phyloP scores from a whole-genome alignment of 2,797 vertebrate species.

The Gymnothorax reevesii region DNA sequence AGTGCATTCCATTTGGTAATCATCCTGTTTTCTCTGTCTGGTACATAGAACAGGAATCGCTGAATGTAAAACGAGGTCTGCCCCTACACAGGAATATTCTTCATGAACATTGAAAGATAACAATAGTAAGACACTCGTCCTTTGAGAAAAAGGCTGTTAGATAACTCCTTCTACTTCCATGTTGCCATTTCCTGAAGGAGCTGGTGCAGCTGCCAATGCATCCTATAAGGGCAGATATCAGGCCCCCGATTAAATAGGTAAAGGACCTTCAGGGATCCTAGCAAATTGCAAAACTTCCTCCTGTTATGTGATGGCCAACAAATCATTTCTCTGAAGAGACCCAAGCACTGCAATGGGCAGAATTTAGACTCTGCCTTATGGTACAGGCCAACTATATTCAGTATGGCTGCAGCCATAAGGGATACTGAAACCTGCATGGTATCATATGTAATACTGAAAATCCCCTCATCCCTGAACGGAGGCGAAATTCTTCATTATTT shows the following conservation, averaged over 20 bases:
- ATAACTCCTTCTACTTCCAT: neutral
- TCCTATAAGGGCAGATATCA: neutral
- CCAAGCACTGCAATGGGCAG: neutral
- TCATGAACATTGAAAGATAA: neutral
- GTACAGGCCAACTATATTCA: neutral
- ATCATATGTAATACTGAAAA: neutral
- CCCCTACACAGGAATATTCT: neutral
- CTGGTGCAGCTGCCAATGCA: neutral
- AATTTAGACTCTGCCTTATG: neutral
- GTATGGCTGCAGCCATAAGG: neutral
- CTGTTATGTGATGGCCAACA: neutral
- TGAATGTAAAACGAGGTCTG: neutral
- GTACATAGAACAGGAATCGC: neutral
- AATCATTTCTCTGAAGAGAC: neutral
- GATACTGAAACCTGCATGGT: neutral
- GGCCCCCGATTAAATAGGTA: neutral
- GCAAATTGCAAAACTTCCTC: neutral
- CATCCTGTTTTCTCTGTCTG: neutral
- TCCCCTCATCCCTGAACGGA: neutral
- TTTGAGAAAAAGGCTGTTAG: neutral
- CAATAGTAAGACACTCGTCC: neutral
- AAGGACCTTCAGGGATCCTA: neutral
- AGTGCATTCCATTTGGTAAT: neutral
- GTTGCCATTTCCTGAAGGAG: neutral
- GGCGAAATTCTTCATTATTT: neutral